These are phyloP conservation scores for Philereme transversata DNA, from an alignment of 2,888 invertebrate species.

Conservation along the genomic window DNA sequence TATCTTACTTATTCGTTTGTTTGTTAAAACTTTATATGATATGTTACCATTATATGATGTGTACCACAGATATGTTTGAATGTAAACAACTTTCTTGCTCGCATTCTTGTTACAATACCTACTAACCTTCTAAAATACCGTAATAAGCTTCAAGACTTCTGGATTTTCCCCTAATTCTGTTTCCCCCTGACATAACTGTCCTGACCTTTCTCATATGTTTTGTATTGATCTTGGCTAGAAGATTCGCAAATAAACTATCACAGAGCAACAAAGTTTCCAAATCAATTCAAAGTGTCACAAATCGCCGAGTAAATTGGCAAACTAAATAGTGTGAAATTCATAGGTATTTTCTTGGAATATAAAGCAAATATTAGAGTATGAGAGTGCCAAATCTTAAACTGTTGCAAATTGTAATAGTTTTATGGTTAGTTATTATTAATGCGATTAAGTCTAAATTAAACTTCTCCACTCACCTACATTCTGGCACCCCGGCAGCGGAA, in stretches of 20 bases:
- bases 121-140: too few species aligned
- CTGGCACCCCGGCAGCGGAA: conserved; percentile 53
- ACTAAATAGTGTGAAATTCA: neutral
- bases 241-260: conserved; percentile 8
- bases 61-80: too few species aligned
- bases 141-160: too few species aligned
- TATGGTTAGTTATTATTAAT: neutral
- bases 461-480: conserved; percentile 32
- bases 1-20: too few species aligned
- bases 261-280: conserved; percentile 14
- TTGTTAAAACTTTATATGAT: too few species aligned
- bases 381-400: neutral
- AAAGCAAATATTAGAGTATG: neutral
- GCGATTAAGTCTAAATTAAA: neutral
- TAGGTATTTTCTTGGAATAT: conserved; percentile 6
- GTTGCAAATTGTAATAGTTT: neutral
- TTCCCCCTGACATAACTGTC: neutral
- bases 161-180: neutral
- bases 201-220: conserved; percentile 10
- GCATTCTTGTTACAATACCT: too few species aligned
- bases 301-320: conserved; percentile 12
- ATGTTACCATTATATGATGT: too few species aligned
- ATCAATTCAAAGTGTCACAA: conserved; percentile 12
- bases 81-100: too few species aligned
- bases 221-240: conserved; percentile 22